These are phyloP conservation scores for Penelope pileata DNA, from an alignment of 2,113 vertebrate species.

Conservation along the genomic window DNA sequence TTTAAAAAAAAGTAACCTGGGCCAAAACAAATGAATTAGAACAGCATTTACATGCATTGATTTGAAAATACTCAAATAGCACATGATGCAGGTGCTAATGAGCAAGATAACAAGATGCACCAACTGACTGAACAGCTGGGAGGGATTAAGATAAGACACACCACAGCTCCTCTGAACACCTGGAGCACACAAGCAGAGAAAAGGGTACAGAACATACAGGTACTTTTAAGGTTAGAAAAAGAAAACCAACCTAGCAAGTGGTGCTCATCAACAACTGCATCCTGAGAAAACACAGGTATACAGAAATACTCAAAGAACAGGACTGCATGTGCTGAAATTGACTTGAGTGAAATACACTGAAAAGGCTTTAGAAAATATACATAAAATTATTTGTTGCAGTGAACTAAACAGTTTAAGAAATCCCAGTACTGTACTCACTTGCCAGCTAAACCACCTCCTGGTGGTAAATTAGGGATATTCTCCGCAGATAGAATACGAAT, in stretches of 20 bases:
- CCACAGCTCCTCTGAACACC: background rate
- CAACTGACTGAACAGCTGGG: background rate
- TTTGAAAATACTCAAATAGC: background rate
- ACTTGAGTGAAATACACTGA: background rate
- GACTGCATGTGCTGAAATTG: background rate
- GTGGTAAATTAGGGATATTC: constrained; percentile 92
- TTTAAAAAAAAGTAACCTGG: background rate
- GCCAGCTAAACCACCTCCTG: constrained; percentile 97
- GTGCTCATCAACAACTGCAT: background rate
- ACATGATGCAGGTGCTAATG: background rate
- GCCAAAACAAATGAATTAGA: background rate
- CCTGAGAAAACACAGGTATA: background rate
- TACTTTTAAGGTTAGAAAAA: background rate
- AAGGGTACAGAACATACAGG: background rate
- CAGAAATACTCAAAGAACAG: background rate
- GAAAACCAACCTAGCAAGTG: background rate
- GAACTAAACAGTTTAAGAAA: background rate
- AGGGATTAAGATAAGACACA: background rate
- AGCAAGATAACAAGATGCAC: background rate
- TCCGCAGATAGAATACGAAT: constrained; percentile 94
- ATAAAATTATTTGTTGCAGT: background rate
- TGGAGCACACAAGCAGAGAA: background rate
- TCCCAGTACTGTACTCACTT: constrained; percentile 85
- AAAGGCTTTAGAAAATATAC: background rate
- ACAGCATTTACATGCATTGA: background rate